These are phyloP conservation scores for Aphrophora alni DNA, from an alignment of 2,888 invertebrate species.

Conservation along the genomic window DNA sequence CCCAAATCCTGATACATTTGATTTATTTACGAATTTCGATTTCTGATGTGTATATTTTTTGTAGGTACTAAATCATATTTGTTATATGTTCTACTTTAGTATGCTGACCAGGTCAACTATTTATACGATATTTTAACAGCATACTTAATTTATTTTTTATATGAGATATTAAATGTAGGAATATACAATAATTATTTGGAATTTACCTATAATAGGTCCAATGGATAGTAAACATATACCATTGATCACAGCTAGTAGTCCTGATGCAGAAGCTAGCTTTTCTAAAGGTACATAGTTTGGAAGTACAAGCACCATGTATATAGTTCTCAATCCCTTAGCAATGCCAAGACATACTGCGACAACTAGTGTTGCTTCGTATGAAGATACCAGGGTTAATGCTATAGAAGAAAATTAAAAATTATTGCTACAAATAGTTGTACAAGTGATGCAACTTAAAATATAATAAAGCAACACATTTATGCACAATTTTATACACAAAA, in stretches of 20 bases:
- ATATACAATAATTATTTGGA: too few species aligned
- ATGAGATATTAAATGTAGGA: too few species aligned
- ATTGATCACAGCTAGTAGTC: constrained; percentile 73
- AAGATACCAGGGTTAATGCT: constrained; percentile 57
- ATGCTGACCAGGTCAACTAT: too few species aligned
- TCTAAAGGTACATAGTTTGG: constrained; percentile 73
- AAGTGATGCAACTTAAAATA: neutral
- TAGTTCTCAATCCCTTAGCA: constrained; percentile 72
- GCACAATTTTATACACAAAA: too few species aligned
- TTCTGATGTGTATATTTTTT: too few species aligned
- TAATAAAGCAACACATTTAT: too few species aligned
- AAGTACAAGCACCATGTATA: constrained; percentile 72
- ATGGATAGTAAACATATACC: constrained; percentile 66
- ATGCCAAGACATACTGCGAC: constrained; percentile 68
- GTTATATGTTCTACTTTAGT: too few species aligned
- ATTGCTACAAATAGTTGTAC: neutral
- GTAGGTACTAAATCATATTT: too few species aligned
- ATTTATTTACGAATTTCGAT: too few species aligned
- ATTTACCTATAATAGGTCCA: constrained; percentile 69
- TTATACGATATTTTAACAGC: too few species aligned
- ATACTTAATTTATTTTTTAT: too few species aligned
- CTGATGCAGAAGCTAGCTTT: constrained; percentile 69
- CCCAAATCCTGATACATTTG: too few species aligned
- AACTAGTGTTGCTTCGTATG: constrained; percentile 56
- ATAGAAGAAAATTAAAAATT: constrained; percentile 40